Evolutionary conservation across 2,888 invertebrate genomes (phyloP).

Genomic region (Oxytorus armatus): DNA sequence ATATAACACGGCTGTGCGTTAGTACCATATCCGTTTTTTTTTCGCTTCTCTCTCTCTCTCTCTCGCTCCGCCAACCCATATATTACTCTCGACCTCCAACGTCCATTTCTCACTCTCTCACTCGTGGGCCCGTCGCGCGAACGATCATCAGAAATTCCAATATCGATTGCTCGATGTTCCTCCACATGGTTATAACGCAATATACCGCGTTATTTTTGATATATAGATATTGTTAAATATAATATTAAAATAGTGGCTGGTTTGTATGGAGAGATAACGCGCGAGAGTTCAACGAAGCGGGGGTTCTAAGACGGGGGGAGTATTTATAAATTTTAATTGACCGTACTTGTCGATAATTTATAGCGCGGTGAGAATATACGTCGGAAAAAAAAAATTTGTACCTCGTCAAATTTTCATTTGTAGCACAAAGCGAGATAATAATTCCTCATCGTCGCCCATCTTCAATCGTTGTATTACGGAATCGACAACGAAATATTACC

Average conservation of each 20-base stretch:
- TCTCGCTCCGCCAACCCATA: constrained; percentile 55
- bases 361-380: not conserved
- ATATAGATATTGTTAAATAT: too few species aligned
- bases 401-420: constrained; percentile 48
- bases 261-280: constrained; percentile 9
- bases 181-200: constrained; percentile 2
- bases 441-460: constrained; percentile 59
- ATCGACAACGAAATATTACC: constrained; percentile 71
- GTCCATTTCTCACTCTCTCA: constrained; percentile 18
- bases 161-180: constrained; percentile 57
- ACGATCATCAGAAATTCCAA: constrained; percentile 67
- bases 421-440: constrained; percentile 25
- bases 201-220: too few species aligned
- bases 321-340: constrained; percentile 34
- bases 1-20: too few species aligned
- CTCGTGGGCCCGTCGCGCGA: constrained; percentile 33
- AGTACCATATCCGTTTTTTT: constrained; percentile 50
- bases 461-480: constrained; percentile 4
- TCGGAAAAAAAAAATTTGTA: constrained; percentile 41
- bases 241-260: too few species aligned
- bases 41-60: constrained; percentile 52
- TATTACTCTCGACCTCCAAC: constrained; percentile 62
- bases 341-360: not conserved
- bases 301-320: constrained; percentile 36
- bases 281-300: constrained; percentile 39